These are phyloP conservation scores for Hydractinia echinata DNA, from an alignment of 30 jellyfish, hydroid and myxozoan genomes.

Conservation along the genomic window DNA sequence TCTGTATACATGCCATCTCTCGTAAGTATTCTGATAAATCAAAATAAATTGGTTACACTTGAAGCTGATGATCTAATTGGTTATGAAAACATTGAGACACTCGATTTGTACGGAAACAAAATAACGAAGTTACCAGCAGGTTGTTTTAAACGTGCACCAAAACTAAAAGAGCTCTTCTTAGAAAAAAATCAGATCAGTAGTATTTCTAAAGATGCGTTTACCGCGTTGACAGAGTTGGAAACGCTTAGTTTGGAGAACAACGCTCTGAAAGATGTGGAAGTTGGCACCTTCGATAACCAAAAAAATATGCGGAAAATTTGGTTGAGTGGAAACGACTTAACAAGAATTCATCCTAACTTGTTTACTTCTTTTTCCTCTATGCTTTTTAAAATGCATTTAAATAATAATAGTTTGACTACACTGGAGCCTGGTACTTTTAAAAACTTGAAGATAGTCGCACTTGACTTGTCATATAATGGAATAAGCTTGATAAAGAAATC, in stretches of 20 bases:
- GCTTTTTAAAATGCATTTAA: not conserved
- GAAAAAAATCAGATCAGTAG: constrained; percentile 2
- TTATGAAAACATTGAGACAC: not conserved
- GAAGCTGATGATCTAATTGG: not conserved
- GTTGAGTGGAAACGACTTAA: not conserved
- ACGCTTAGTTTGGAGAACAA: constrained; percentile 6
- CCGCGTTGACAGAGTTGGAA: not conserved
- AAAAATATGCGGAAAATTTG: not conserved
- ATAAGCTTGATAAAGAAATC: not conserved
- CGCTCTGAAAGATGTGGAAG: not conserved
- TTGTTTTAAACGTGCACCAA: not conserved
- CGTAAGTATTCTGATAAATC: not conserved
- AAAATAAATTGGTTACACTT: not conserved
- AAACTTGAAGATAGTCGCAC: not conserved
- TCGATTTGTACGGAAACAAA: constrained; percentile 13
- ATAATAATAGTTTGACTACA: constrained; percentile 14
- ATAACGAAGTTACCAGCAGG: not conserved
- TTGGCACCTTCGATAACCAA: constrained; percentile 5
- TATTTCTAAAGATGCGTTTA: not conserved
- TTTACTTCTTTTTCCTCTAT: not conserved
- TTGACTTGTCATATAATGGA: not conserved
- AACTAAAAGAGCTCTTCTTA: not conserved
- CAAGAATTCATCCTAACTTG: not conserved
- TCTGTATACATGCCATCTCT: not conserved
- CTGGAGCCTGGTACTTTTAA: constrained; percentile 3